Percentiles rank a stretch among this genome's conserved stretches.
Evolutionary conservation across 1,140 invertebrate species (phyloP).

Genomic region (Dryas iulia): DNA sequence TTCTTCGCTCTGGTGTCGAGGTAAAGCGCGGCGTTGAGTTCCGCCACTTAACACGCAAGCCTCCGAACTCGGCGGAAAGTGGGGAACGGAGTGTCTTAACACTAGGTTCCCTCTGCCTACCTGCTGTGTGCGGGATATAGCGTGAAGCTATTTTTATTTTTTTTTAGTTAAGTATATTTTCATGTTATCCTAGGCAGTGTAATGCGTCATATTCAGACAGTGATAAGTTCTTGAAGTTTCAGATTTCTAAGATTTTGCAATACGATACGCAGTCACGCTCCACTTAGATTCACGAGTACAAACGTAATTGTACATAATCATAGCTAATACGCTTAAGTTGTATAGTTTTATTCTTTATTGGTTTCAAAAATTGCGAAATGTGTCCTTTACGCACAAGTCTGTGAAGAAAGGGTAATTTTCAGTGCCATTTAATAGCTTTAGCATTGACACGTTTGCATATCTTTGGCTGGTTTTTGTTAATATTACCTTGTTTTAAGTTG

Average conservation of each 20-base stretch:
- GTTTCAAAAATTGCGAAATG: constrained; percentile 6
- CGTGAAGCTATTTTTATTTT: no score
- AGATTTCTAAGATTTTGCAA: constrained; percentile 15
- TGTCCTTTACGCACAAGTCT: constrained; percentile 7
- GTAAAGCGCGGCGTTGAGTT: no score
- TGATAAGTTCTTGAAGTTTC: constrained; percentile 8
- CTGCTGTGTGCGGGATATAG: no score
- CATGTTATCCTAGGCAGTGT: not conserved
- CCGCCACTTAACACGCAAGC: no score
- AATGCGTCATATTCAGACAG: not conserved
- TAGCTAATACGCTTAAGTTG: not conserved
- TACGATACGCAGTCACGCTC: constrained; percentile 12
- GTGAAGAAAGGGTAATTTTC: constrained; percentile 14
- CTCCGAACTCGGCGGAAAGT: no score
- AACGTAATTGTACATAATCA: constrained; percentile 8
- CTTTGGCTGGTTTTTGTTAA: not conserved
- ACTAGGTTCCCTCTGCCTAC: no score
- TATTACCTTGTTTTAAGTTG: not conserved
- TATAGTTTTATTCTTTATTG: constrained; percentile 8
- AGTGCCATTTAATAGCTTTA: constrained; percentile 3
- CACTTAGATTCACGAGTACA: constrained; percentile 13
- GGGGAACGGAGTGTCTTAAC: no score
- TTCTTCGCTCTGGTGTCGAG: no score
- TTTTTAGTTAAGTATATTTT: not conserved
- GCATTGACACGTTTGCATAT: constrained; percentile 16